A percentile compares a stretch with the other conserved stretches of the same genome.
These are phyloP conservation scores for Tamias sibiricus DNA, from an alignment of 2,113 vertebrate genomes.

Conservation along the genomic window DNA sequence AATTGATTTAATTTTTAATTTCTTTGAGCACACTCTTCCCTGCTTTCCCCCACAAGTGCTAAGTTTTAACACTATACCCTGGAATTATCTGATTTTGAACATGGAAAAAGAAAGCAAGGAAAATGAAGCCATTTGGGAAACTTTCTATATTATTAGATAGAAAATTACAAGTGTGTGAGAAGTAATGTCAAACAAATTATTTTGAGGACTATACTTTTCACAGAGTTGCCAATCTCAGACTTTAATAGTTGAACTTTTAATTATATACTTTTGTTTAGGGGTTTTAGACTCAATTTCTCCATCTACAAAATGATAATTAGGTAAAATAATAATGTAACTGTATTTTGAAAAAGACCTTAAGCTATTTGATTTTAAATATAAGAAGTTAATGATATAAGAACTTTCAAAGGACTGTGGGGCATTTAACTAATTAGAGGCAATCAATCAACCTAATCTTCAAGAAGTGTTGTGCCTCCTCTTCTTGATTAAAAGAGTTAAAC, in stretches of 20 bases:
- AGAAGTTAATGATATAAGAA: slow-evolving; percentile 46
- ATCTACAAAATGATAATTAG: not conserved
- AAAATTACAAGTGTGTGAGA: not conserved
- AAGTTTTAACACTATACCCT: not conserved
- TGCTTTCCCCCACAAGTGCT: not conserved
- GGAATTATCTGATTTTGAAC: not conserved
- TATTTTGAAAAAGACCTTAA: slow-evolving; percentile 45
- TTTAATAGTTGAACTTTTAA: not conserved
- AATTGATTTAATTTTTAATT: not conserved
- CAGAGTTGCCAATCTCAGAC: not conserved
- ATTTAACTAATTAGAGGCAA: slow-evolving; percentile 42
- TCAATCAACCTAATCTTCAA: slow-evolving; percentile 15
- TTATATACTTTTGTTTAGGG: not conserved
- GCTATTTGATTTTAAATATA: slow-evolving; percentile 56
- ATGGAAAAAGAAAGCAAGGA: not conserved
- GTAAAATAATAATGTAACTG: not conserved
- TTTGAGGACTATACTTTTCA: not conserved
- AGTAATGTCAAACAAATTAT: not conserved
- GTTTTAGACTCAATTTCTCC: not conserved
- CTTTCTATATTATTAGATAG: not conserved
- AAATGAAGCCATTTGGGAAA: not conserved
- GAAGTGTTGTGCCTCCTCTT: not conserved
- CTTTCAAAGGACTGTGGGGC: not conserved
- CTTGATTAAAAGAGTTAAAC: slow-evolving; percentile 55
- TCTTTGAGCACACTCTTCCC: not conserved